phyloP scores from a whole-genome alignment of 2,797 vertebrate genomes.

The Acipenser oxyrinchus region DNA sequence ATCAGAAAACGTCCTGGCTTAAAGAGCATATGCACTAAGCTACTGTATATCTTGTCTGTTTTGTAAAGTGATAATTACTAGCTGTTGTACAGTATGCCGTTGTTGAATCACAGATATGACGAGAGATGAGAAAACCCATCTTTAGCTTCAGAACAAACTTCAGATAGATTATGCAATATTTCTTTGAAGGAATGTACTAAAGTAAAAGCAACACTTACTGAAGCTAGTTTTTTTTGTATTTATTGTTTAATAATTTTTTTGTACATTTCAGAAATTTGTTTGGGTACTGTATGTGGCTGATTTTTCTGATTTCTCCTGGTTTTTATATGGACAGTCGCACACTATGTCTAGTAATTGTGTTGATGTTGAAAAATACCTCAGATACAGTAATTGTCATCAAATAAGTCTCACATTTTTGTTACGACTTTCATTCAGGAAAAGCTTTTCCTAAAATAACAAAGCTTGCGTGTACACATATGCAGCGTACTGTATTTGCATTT shows the following conservation, averaged over 20 bases:
- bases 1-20: neutral
- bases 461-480: too few species aligned
- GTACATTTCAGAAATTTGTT: neutral
- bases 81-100: neutral
- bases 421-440: too few species aligned
- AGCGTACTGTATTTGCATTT: too few species aligned
- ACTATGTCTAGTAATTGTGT: neutral
- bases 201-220: too few species aligned
- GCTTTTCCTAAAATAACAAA: too few species aligned
- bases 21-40: neutral
- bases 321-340: neutral
- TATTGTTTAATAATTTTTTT: too few species aligned
- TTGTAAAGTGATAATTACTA: neutral
- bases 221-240: too few species aligned
- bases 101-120: neutral
- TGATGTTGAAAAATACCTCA: slow-evolving; percentile 14
- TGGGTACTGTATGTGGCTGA: neutral
- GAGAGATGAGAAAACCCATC: neutral
- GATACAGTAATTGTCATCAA: neutral
- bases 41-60: neutral
- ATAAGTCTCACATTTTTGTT: too few species aligned
- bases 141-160: too few species aligned
- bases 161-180: too few species aligned
- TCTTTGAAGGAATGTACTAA: too few species aligned
- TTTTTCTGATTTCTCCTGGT: neutral